phyloP scores from a whole-genome alignment of 2,797 vertebrate genomes.

The Podargus strigoides region DNA sequence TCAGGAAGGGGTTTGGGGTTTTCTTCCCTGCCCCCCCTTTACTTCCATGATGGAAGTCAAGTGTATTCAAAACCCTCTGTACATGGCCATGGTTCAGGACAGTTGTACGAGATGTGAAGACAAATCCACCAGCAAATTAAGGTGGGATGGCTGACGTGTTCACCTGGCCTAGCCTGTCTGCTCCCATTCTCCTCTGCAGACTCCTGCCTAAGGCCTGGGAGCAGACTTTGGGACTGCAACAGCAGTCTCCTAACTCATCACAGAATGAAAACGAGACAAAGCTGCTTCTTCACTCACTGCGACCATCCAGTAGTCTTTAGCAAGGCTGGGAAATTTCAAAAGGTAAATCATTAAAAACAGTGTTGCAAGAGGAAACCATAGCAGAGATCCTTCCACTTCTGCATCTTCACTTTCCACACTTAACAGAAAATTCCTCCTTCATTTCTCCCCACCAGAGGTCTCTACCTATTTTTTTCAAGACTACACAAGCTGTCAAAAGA shows the following conservation, averaged over 20 bases:
- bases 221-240: not conserved
- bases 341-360: not conserved
- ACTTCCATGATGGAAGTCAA: not conserved
- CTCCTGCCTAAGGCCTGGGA: not conserved
- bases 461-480: not conserved
- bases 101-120: not conserved
- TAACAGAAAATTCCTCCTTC: not conserved
- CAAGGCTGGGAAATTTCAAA: not conserved
- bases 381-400: not conserved
- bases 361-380: not conserved
- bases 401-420: not conserved
- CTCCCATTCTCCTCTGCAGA: not conserved
- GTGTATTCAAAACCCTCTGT: not conserved
- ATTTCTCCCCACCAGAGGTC: not conserved
- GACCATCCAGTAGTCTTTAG: not conserved
- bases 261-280: not conserved
- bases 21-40: not conserved
- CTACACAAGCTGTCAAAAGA: not conserved
- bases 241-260: not conserved
- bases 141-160: not conserved
- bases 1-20: not conserved
- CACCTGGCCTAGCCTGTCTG: not conserved
- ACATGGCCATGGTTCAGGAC: rapidly evolving
- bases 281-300: not conserved
- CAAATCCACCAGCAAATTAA: not conserved